phyloP scores from a whole-genome alignment of 23 tunicate species.

The Trididemnum miniatum region DNA sequence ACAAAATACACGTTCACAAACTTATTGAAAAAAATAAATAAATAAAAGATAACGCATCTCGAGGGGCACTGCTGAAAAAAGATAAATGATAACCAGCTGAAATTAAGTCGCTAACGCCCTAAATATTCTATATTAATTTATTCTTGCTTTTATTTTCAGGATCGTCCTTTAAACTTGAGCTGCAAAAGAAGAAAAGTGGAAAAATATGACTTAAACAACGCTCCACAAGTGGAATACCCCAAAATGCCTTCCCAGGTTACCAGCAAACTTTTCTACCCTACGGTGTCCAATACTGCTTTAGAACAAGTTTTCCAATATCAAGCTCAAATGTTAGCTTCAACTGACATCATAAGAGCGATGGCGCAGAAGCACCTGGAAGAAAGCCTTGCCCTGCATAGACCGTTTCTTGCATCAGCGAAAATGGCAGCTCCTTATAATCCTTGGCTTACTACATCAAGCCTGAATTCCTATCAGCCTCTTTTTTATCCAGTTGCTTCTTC shows the following conservation, averaged over 20 bases:
- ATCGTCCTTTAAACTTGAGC: conserved; percentile 50
- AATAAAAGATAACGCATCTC: too few species aligned
- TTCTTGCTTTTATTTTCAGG: conserved; percentile 43
- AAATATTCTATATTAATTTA: not conserved
- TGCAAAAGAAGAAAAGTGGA: conserved; percentile 38
- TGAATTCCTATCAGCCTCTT: not conserved
- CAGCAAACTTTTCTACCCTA: not conserved
- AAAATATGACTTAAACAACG: not conserved
- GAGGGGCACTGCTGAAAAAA: too few species aligned
- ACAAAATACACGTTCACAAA: too few species aligned
- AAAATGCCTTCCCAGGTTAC: not conserved
- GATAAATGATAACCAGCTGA: too few species aligned
- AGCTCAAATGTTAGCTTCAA: conserved; percentile 56
- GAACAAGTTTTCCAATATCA: conserved; percentile 60
- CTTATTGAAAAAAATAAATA: too few species aligned
- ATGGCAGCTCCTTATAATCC: not conserved
- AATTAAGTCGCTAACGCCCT: too few species aligned
- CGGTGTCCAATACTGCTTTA: not conserved
- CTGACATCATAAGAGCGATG: conserved; percentile 29
- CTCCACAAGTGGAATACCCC: not conserved
- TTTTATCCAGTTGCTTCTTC: not conserved
- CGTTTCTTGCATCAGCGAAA: not conserved
- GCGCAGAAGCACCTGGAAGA: conserved; percentile 27
- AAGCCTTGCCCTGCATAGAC: not conserved
- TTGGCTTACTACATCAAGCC: not conserved